Evolutionary conservation across 53 echinoderm and acorn worm genomes (phyloP).

Genomic region (Antedon mediterranea): DNA sequence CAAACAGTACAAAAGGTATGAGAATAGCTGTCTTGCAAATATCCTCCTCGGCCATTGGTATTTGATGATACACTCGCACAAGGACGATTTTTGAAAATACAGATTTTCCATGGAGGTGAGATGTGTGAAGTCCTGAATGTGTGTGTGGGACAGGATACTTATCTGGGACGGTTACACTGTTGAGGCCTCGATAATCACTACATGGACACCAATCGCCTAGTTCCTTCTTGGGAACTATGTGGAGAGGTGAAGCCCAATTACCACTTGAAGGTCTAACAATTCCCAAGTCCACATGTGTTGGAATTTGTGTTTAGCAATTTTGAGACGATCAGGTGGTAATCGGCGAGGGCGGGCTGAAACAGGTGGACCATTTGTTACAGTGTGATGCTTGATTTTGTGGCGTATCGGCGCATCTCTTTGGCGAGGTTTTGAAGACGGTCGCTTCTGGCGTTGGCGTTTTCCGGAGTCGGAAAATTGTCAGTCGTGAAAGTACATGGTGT

Average conservation of each 20-base stretch:
- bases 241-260: slow-evolving; percentile 28
- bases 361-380: slow-evolving; percentile 20
- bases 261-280: slow-evolving; percentile 31
- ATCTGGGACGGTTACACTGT: slow-evolving; percentile 11
- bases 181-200: slow-evolving; percentile 29
- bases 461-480: too few species aligned
- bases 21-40: slow-evolving; percentile 24
- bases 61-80: slow-evolving; percentile 30
- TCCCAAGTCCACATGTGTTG: slow-evolving; percentile 30
- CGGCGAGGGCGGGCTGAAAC: slow-evolving; percentile 9
- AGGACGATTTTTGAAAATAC: slow-evolving; percentile 30
- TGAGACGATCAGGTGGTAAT: slow-evolving; percentile 7
- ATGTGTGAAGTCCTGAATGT: slow-evolving; percentile 21
- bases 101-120: slow-evolving; percentile 6
- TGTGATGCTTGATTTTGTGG: slow-evolving; percentile 7
- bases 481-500: too few species aligned
- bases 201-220: slow-evolving; percentile 32
- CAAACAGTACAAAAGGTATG: slow-evolving; percentile 30
- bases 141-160: slow-evolving; percentile 28
- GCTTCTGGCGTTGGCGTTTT: too few species aligned
- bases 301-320: slow-evolving; percentile 20
- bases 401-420: background rate
- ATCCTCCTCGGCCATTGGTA: slow-evolving; percentile 14
- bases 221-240: slow-evolving; percentile 29
- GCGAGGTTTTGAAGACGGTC: background rate